Evolutionary conservation across 2,888 invertebrate genomes (phyloP), one percentile per base, ranked within the genome.

Genomic region (Hyppa rectilinea): DNA sequence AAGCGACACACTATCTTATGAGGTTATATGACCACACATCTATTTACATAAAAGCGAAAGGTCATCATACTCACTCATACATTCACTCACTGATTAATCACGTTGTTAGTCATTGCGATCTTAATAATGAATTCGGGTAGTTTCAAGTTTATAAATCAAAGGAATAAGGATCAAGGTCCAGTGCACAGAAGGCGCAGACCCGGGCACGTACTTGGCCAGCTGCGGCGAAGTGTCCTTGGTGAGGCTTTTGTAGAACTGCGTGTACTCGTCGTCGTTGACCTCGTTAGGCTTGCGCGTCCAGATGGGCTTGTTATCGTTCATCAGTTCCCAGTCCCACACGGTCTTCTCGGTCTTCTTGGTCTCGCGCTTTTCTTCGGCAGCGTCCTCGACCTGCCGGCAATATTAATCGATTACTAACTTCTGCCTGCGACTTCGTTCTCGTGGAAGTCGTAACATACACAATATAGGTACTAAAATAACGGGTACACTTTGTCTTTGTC

Each of bases 251-350:
- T 99, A 99, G 96, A 99, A 99, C 89, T 98, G 98, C 79, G 97
- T 96, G 96, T 99, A 99, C 92, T 99, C 99, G 14, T 97, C 97
- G 74, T 99, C 98, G 9, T 96, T 95, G 36, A 99, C 98, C 53
- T 99, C 99, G 40, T 95, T 87, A 87, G 95, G 97, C 96, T 99
- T 99, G 87, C 99, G 96, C 31, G 99, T 99, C 99, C 99, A 99
- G 91, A 99, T 98, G 26, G 99, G 99, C 96, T 99, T 99, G 90
- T 98, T 98, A 90, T 99, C 98, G 93, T 99, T 99, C 91, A 99
- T 97, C 49, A 99, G 96, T 92, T 98, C 98, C 99, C 99, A 99
- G 91, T 99, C 99, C 99, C 99, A 99, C 36, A 99, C 97, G 0
- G 99, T 99, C 93, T 99, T 99, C 81, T 99, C 98, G 89, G 98